Evolutionary conservation across 2,113 vertebrate genomes (phyloP), one percentile per base, ranked within the genome.

Genomic region (Pituophis catenifer): DNA sequence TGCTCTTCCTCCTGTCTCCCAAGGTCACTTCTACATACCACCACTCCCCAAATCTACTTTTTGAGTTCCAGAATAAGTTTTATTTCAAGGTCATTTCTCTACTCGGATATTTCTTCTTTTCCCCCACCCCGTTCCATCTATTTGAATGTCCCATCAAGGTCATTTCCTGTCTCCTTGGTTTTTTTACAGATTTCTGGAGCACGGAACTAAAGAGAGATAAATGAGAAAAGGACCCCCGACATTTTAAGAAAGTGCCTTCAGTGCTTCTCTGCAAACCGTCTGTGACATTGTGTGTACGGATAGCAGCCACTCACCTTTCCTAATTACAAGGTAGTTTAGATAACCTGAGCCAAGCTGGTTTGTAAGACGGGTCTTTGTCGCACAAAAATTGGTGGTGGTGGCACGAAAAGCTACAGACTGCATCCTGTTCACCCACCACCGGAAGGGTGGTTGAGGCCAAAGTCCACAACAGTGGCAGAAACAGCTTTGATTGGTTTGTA

Each of bases 121-220:
- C 3, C 48, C 48, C 6, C 48, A 5, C 7, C n/a, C 12, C 2
- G 26, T n/a, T 58, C 1, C 33, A 44, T 9, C 13, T 50, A 1
- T 48, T 26, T 87, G 23, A 23, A 58, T 86, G 23, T 3, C 1
- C 81, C 55, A 38, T 89, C 90, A 58, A 2, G 89, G 55, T 50
- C 26, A 91, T 4, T 38, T 91, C n/a, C 50, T 93, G 38, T 93
- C 93, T 65, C 5, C 0, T 19, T 57, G 70, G 29, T 97, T 19
- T 94, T 44, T 88, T 96, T 96, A 92, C 96, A 97, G 97, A 95
- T 96, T 88, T 96, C 55, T 97, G 97, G 97, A 89, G 95, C 55
- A 93, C 94, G 19, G 96, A 96, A 94, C 86, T 95, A 59, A 96
- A 92, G 81, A 89, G 93, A 0, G 93, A 94, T 50, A 95, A 91